Base-by-base conservation (phyloP, 1,140 invertebrate genomes). In the Halyomorpha halys region DNA sequence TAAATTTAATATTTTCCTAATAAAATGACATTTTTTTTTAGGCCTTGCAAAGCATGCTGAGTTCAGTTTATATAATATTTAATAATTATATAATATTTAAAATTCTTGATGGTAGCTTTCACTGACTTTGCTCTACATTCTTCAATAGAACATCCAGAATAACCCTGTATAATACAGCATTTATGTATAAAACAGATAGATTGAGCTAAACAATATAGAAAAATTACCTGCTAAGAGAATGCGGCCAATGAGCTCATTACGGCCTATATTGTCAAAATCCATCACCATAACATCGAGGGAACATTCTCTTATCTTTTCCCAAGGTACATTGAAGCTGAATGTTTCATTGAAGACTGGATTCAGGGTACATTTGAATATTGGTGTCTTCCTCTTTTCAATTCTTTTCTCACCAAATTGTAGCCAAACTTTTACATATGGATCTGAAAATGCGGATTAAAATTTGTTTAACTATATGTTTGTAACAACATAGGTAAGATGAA, bases 341-440 rank as follows among this genome's bases (percentile, higher is more conserved):
- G 87, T 86, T 74, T 95, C 91, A 77, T 96, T 94, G 80, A 95
- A 97, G 49, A 94, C 84, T 1, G 85, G 93, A 76, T 94, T 91
- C 63, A 94, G 77, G 3, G 90, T 94, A 73, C 91, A 94, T 71
- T 93, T 94, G 75, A 93, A 94, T 69, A 96, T 90, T 30, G 89
- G 87, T n/a, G 92, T 96, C 79, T 96, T 97, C 73, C 90, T 86
- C 73, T 97, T 97, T 74, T 96, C 93, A 66, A 96, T 87, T 64
- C 90, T 82, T 69, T 95, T 94, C 68, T 95, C 93, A 14, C 91
- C 90, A 73, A 95, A 94, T 69, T 95, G 91, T 2, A 96, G 82
- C 93, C 93, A 97, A 6, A 96, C 90, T 75, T 96, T 97, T 0
- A 95, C 92, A 73, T 96, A 97, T 0, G 93, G 92, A 87, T 97